Evolutionary conservation across 1,140 invertebrate species (phyloP).

Genomic region (Myzus persicae): DNA sequence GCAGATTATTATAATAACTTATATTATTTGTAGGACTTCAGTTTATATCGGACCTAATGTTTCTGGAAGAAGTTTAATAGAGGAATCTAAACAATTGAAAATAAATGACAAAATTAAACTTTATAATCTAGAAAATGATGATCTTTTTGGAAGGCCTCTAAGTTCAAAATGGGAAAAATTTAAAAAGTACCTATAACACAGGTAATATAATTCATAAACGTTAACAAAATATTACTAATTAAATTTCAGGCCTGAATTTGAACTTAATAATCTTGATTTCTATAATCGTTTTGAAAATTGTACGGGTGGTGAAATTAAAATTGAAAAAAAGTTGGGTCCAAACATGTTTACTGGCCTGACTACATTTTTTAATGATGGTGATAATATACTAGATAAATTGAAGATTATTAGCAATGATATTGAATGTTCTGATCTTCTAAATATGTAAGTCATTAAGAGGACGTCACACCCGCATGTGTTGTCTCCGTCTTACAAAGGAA

Average conservation of each 20-base stretch:
- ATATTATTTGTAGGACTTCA: background rate
- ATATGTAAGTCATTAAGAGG: constrained; percentile 6
- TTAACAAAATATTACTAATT: background rate
- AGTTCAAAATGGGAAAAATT: constrained; percentile 20
- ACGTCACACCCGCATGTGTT: no score
- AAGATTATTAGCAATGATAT: constrained; percentile 32
- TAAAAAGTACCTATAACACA: background rate
- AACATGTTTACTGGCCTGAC: constrained; percentile 32
- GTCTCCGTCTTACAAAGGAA: no score
- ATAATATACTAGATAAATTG: constrained; percentile 42
- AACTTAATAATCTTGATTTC: constrained; percentile 31
- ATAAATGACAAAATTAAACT: background rate
- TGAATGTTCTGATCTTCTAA: background rate
- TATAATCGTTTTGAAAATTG: constrained; percentile 48
- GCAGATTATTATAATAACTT: background rate
- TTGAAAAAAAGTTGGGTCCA: constrained; percentile 48
- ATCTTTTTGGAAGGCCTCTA: constrained; percentile 43
- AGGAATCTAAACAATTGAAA: background rate
- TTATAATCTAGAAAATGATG: constrained; percentile 39
- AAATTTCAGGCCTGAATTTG: background rate
- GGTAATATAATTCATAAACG: no score
- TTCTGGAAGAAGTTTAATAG: background rate
- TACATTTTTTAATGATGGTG: constrained; percentile 33
- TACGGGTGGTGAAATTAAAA: constrained; percentile 23
- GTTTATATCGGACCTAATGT: constrained; percentile 36